Evolutionary conservation across 2,888 invertebrate species (phyloP).

Genomic region (Troides oblongomaculatus): DNA sequence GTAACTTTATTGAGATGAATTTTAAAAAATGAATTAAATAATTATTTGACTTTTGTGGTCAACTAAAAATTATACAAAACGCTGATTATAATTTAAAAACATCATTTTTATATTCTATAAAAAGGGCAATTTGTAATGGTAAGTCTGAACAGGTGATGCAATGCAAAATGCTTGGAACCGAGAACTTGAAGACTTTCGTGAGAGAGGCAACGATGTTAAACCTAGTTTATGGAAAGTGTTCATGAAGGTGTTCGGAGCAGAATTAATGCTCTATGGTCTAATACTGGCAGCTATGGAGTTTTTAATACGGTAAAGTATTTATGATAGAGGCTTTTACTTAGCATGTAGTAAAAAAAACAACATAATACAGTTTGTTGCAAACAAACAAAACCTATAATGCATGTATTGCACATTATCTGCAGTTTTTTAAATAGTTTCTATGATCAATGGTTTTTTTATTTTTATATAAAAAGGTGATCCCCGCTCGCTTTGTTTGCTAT

Average conservation of each 20-base stretch:
- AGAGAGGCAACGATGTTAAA: constrained; percentile 44
- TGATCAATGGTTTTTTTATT: no score
- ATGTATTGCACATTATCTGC: no score
- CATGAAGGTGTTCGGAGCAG: constrained; percentile 80
- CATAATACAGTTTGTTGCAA: no score
- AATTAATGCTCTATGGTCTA: constrained; percentile 82
- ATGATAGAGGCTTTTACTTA: not conserved
- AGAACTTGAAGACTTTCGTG: constrained; percentile 65
- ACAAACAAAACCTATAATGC: no score
- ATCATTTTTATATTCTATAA: not conserved
- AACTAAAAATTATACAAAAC: not conserved
- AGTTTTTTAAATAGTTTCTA: no score
- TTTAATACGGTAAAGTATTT: constrained; percentile 74
- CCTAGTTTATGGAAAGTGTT: constrained; percentile 83
- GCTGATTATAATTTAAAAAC: no score
- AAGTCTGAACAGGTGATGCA: constrained; percentile 74
- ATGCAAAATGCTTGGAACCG: constrained; percentile 82
- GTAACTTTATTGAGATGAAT: constrained; percentile 39
- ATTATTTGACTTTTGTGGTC: not conserved
- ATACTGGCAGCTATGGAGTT: constrained; percentile 82
- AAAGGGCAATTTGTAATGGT: not conserved
- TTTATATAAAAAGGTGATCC: no score
- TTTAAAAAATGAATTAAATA: not conserved
- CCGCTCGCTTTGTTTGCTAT: no score
- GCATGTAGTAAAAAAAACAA: no score